Evolutionary conservation across 37 sponge, comb jelly and placozoan species (phyloP), one percentile per base, ranked within the genome.

Genomic region (Beroe forskalii): DNA sequence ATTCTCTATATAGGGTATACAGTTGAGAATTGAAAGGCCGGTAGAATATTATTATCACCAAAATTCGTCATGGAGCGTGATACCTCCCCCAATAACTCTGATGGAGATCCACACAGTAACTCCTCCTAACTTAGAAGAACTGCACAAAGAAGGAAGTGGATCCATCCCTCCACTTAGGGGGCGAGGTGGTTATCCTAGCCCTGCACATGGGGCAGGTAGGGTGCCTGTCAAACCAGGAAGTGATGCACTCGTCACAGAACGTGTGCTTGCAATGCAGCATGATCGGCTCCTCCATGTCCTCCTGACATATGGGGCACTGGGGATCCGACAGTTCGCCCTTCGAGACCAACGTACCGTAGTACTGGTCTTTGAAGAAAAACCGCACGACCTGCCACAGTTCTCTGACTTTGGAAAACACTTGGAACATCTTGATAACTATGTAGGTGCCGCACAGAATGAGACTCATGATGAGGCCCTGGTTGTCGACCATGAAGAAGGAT

Each of bases 191-290:
- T 31, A 98, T 89, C n/a, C 92, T 28, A 0, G 95, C 92, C 20
- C 99, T 83, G 72, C 99, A 98, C 67, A 98, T 90, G 1, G 99
- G 99, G 83, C 99, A 98, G 23, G 95, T 93, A 37, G 93, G 93
- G 91, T 98, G 95, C 62, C 97, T 61, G 62, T 98, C 99, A 72
- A 98, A 94, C 99, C 99, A 98, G 64, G 94, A 92, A 25, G 94
- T 60, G 43, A 98, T 93, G 92, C 99, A 98, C 64, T 93, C 92
- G 62, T 98, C 99, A 94, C 99, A 98, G 90, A 98, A 98, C 20
- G 96, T 92, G 80, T 98, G 99, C 94, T 97, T 80, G 42, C 99
- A 96, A 23, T 83, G 67, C 37, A 98, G 94, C 91, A 92, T 91
- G 66, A 96, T 89, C 12, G 99, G 99, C 35, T 92, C 91, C 35